These are phyloP conservation scores for Gallinago undulata DNA, from an alignment of 2,113 vertebrate species.

Conservation along the genomic window DNA sequence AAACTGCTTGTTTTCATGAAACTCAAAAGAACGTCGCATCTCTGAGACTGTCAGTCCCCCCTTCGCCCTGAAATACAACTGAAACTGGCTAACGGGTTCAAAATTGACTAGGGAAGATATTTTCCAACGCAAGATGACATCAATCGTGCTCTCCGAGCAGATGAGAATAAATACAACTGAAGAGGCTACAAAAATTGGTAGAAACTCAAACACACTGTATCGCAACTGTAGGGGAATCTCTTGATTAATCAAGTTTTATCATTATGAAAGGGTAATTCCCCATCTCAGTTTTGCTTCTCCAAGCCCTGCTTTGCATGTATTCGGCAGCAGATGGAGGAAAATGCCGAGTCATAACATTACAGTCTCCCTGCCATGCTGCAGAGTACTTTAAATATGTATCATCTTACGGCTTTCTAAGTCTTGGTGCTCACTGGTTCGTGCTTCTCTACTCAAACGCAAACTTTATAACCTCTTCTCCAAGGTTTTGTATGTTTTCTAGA, in stretches of 20 bases:
- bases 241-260: slow-evolving; percentile 9
- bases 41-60: not conserved
- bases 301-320: not conserved
- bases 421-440: not conserved
- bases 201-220: rapidly evolving
- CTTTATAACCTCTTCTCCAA: not conserved
- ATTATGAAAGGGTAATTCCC: slow-evolving; percentile 11
- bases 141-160: not conserved
- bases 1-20: slow-evolving; percentile 29
- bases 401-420: not conserved
- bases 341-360: slow-evolving; percentile 57
- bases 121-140: not conserved
- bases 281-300: slow-evolving; percentile 27
- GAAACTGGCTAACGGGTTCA: not conserved
- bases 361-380: slow-evolving; percentile 5
- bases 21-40: not conserved
- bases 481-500: not conserved
- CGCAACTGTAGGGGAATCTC: not conserved
- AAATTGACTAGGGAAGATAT: not conserved
- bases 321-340: slow-evolving; percentile 33
- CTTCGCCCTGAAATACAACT: not conserved
- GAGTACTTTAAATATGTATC: not conserved
- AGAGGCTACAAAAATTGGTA: not conserved
- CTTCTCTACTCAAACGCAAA: not conserved
- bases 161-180: not conserved